Base-by-base conservation (phyloP, 2,113 vertebrate species). In the Urocynchramus pylzowi region DNA sequence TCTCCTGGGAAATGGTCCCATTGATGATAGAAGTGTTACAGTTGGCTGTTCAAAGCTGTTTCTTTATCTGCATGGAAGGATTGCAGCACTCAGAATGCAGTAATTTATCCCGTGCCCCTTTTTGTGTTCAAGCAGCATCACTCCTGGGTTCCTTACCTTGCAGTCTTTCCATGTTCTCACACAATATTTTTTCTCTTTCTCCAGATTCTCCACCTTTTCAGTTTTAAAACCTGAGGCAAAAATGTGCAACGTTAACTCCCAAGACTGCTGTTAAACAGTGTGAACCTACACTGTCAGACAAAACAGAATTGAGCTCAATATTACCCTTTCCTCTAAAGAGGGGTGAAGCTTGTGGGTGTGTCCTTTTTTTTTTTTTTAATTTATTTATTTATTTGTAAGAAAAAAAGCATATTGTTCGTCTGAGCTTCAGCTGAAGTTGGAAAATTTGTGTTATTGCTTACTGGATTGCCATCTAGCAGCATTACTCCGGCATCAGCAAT, bases 401-500 rank as follows among this genome's bases (percentile, higher is more conserved):
- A 70, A 74, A 74, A 74, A 87, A 31, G 3, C 20, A 3, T 65
- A 23, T 78, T 91, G 61, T 93, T 91, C 53, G 65, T 65, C 28
- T 18, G 28, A 69, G 70, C 59, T 84, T 56, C 56, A 78, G 41
- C 41, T 74, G 44, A 71, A 95, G 30, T 85, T 86, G 33, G 78
- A 73, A 80, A 85, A 85, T 76, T 33, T 50, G 9, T 27, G 33
- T 90, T 88, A 6, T 3, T 68, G 49, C 42, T 76, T 73, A 49
- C 81, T 91, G 63, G 91, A 54, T 85, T 88, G 59, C 75, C 70
- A 61, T 94, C 70, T 54, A 77, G 67, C 65, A 91, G 44, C 87
- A 67, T 73, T 91, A 54, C 87, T 83, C 82, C 83, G 70, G 71
- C 87, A 86, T 80, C 75, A 56, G 93, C 75, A 91, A 88, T 94